Percentiles rank a stretch among this genome's conserved stretches.
Conservation (phyloP, 2,888 invertebrate species). For the Drepana falcataria region DNA sequence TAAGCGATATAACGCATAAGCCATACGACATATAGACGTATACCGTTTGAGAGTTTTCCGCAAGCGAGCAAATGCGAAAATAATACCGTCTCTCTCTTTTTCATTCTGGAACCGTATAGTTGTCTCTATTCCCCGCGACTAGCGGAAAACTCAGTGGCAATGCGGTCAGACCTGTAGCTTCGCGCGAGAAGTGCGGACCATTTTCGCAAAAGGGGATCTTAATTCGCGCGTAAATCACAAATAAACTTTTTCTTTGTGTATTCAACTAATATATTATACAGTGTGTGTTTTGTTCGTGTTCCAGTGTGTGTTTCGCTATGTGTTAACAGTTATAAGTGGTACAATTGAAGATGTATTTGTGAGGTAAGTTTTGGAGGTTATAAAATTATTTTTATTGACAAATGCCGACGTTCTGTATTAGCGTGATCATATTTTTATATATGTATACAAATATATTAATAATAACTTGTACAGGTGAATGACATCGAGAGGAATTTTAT, state of each 20-base stretch:
- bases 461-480: too few relatives aligned
- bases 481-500: neutral
- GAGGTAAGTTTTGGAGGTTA: conserved; percentile 45
- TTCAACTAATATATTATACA: neutral
- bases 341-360: conserved; percentile 58
- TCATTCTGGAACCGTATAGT: conserved; percentile 8
- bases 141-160: conserved; percentile 60
- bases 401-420: too few relatives aligned
- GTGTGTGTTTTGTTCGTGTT: conserved; percentile 9
- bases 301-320: conserved; percentile 6
- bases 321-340: conserved; percentile 33
- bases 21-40: conserved; percentile 11
- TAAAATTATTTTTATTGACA: too few relatives aligned
- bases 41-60: conserved; percentile 42
- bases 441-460: too few relatives aligned
- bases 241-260: conserved; percentile 15
- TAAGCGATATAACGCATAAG: conserved; percentile 22
- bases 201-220: conserved; percentile 19
- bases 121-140: conserved; percentile 33
- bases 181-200: conserved; percentile 54
- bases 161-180: conserved; percentile 70
- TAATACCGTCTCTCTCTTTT: conserved; percentile 30
- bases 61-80: conserved; percentile 25
- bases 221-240: conserved; percentile 12
- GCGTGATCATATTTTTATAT: neutral